Evolutionary conservation across 1,140 invertebrate genomes (phyloP).

Genomic region (Drosophila subpulchrella): DNA sequence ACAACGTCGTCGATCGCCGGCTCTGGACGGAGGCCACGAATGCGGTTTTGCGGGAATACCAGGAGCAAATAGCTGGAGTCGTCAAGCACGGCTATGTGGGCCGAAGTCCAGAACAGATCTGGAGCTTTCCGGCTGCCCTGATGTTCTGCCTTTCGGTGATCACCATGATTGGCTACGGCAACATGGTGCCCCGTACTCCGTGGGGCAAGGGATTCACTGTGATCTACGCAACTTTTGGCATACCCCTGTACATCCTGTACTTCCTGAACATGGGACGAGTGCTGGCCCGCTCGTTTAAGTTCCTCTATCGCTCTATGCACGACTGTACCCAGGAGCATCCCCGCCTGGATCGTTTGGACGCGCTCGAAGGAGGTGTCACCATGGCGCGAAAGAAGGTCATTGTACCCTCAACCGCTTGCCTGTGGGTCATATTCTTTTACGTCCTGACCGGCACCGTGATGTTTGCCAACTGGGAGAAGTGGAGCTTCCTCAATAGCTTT

Average conservation of each 20-base stretch:
- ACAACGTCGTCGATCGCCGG: conserved; percentile 91
- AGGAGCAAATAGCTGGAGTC: conserved; percentile 89
- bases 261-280: conserved; percentile 96
- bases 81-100: conserved; percentile 92
- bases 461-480: conserved; percentile 97
- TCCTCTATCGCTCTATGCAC: conserved; percentile 91
- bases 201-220: conserved; percentile 97
- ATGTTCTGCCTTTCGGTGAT: conserved; percentile 95
- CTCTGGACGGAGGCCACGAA: conserved; percentile 89
- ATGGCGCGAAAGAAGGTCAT: conserved; percentile 88
- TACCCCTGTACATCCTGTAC: conserved; percentile 95
- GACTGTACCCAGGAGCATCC: conserved; percentile 88
- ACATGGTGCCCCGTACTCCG: conserved; percentile 94
- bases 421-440: conserved; percentile 97
- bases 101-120: conserved; percentile 89
- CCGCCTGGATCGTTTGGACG: conserved; percentile 85
- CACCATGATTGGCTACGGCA: conserved; percentile 98
- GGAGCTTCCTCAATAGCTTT: conserved; percentile 96
- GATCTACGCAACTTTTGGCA: conserved; percentile 97
- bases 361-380: conserved; percentile 83
- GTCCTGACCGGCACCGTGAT: conserved; percentile 95
- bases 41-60: conserved; percentile 88
- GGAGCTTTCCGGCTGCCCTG: conserved; percentile 93
- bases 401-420: conserved; percentile 95
- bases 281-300: conserved; percentile 91